Base-by-base conservation (phyloP, 2,797 vertebrate genomes). In the Trachops cirrhosus region DNA sequence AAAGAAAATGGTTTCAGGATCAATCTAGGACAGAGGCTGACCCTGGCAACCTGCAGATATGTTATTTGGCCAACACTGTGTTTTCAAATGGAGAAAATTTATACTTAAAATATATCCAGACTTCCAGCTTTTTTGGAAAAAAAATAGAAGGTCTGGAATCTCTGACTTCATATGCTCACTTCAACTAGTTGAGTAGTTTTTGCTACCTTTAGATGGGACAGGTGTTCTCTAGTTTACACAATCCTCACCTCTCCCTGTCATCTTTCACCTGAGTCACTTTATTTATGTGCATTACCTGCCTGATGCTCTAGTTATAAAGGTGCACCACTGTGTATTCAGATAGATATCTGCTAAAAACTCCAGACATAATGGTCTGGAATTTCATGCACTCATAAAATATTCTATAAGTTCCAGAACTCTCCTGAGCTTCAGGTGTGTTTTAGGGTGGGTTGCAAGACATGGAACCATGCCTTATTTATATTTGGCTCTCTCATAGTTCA, bases 41-140 rank as follows among this genome's bases (percentile, higher is more conserved):
- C 39, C 62, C 37, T 68, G 44, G 26, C 26, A 46, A 57, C 22
- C 16, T 6, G 48, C 12, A 39, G 39, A 50, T 83, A 44, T 3
- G 10, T 75, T 91, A 64, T 46, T 75, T 90, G 41, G 37, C 24
- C 34, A 24, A 77, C 6, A 74, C 0, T 64, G 9, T 75, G 70
- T 73, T 96, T 96, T 87, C 52, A 84, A 86, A 46, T 67, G 16
- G 10, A 93, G 18, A 91, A 94, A 80, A 59, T 29, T 83, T 80
- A 86, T 54, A 48, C 64, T 93, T 59, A 46, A 91, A 92, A 84
- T 74, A 68, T 83, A 75, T 48, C 22, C 26, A 85, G 26, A 70
- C 71, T 75, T 70, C 46, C n/a, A 87, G 32, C 21, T 39, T 89
- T 71, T 78, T 15, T 32, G 64, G 14, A 74, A 80, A 48, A 57